Conservation (phyloP, 1,140 invertebrate genomes). For the Wiebesia pumilae region DNA sequence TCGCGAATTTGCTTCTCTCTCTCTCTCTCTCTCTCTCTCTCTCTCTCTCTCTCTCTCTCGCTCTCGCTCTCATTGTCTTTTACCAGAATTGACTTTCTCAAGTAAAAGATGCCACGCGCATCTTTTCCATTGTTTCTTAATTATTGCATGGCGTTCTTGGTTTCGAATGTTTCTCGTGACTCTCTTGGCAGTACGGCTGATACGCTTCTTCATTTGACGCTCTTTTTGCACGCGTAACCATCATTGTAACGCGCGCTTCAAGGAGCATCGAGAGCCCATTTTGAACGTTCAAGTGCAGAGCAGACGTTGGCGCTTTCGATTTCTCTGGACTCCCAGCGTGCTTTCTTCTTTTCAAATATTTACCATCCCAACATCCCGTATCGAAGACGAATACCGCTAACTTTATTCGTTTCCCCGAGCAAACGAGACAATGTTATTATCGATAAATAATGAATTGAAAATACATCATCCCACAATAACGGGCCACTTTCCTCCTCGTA, state of each 20-base stretch:
- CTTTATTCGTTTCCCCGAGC: neutral
- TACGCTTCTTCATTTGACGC: too few species aligned
- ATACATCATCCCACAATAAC: neutral
- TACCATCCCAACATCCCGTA: neutral
- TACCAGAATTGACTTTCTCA: neutral
- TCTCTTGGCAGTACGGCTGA: too few species aligned
- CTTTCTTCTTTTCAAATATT: neutral
- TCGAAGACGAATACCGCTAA: neutral
- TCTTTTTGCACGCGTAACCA: too few species aligned
- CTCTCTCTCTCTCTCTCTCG: too few species aligned
- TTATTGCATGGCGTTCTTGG: neutral
- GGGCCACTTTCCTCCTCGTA: neutral
- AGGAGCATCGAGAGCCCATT: too few species aligned
- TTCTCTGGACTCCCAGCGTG: too few species aligned
- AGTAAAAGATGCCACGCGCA: neutral
- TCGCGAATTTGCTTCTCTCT: neutral
- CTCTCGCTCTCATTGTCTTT: too few species aligned
- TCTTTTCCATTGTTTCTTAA: neutral
- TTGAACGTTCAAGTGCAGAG: too few species aligned
- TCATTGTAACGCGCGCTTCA: too few species aligned
- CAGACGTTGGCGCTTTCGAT: too few species aligned
- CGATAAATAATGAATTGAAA: slow-evolving; percentile 13
- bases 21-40: too few species aligned
- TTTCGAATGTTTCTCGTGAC: neutral
- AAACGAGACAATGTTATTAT: slow-evolving; percentile 10